Evolutionary conservation across 2,797 vertebrate species (phyloP), one percentile per base, ranked within the genome.

Genomic region (Anas flavirostris): DNA sequence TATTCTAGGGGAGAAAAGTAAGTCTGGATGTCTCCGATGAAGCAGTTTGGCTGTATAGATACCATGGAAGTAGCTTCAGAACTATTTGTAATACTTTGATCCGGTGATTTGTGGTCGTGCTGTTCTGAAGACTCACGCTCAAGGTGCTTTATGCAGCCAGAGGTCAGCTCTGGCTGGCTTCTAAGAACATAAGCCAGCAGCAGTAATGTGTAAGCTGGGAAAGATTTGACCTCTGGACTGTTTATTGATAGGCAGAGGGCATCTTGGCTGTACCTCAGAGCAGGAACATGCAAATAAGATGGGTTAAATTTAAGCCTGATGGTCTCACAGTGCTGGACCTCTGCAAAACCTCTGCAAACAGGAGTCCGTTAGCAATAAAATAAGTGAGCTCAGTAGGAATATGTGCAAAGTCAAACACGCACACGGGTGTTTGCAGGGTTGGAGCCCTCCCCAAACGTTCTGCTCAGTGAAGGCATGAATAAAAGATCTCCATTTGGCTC

Each of bases 401-500:
- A 41, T 9, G 16, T 70, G 73, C 26, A 12, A 76, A 93, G 77
- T n/a, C 85, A 79, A 64, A 79, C 35, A 41, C 4, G 35, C 43
- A 56, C 18, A 3, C 31, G 67, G 72, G 18, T 72, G 46, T 86
- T 94, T 73, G 69, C 56, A 56, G 85, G 63, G 35, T 5, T 76
- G 82, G 76, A 94, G 28, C 60, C 74, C 63, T 84, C 74, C 70
- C 39, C 90, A 86, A 67, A 60, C 56, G 52, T 26, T 60, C 55
- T 43, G 3, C 50, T 50, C 6, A 0, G 70, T 29, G 63, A 86
- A 84, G 75, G 43, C 86, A 88, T 95, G 91, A 96, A 93, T 94
- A 91, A 96, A 95, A 94, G 78, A 91, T 96, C 91, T 84, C 67
- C 9, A 4, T 88, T 95, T 86, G 94, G 67, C 82, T 92, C 91